Conservation (phyloP, 2,113 vertebrate genomes). For the Caracal caracal region DNA sequence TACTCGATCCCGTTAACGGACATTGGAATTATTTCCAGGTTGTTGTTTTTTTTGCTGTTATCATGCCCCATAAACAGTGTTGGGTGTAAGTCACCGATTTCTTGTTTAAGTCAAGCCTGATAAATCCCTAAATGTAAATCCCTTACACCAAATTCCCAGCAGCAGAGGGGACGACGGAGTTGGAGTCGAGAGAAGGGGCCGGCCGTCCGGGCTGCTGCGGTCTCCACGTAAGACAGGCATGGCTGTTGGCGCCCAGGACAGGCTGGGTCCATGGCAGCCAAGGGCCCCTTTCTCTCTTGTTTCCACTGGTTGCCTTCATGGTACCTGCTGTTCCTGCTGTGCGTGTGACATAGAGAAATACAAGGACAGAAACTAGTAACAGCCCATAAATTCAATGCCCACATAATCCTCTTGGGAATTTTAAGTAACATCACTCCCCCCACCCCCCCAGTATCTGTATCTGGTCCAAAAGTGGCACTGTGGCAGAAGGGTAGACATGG, state of each 20-base stretch:
- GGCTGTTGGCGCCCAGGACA: background rate
- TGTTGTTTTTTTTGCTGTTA: background rate
- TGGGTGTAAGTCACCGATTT: background rate
- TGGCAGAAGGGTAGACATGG: rapidly evolving
- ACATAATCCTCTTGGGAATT: background rate
- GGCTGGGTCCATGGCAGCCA: rapidly evolving
- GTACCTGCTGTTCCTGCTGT: rapidly evolving
- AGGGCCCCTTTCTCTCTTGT: rapidly evolving
- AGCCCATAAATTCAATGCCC: background rate
- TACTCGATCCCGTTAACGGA: rapidly evolving
- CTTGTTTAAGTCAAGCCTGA: no score
- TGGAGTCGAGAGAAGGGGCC: background rate
- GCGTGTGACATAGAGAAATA: background rate
- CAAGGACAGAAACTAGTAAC: background rate
- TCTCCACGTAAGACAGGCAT: rapidly evolving
- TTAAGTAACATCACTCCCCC: no score
- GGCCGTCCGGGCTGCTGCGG: rapidly evolving
- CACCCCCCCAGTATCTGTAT: background rate
- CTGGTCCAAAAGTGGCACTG: no score
- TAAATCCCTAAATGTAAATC: background rate
- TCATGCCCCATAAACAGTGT: background rate
- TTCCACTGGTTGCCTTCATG: background rate
- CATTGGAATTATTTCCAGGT: background rate
- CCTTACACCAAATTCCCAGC: no score
- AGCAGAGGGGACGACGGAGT: background rate